Evolutionary conservation across 2,797 vertebrate species (phyloP).

Genomic region (Staurois parvus): DNA sequence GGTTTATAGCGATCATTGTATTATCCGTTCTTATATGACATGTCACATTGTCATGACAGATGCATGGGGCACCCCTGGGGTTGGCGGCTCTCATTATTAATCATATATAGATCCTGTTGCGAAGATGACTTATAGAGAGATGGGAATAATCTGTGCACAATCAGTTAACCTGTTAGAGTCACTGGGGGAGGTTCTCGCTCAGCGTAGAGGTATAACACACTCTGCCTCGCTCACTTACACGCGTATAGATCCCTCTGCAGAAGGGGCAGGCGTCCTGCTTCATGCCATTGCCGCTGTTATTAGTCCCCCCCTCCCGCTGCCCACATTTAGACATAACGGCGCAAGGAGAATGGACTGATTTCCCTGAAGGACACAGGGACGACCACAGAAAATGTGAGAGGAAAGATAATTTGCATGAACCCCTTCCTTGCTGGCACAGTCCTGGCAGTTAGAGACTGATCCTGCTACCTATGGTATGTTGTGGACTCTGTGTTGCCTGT

Average conservation of each 20-base stretch:
- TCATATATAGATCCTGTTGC: slow-evolving; percentile 29
- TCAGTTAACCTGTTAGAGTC: slow-evolving; percentile 59
- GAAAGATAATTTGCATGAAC: slow-evolving; percentile 52
- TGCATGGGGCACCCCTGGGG: slow-evolving; percentile 37
- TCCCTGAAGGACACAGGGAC: slow-evolving; percentile 58
- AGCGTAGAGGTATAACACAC: slow-evolving; percentile 53
- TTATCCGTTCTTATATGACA: slow-evolving; percentile 4
- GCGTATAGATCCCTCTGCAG: slow-evolving; percentile 53
- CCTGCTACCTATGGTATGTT: slow-evolving; percentile 40
- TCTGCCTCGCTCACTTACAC: slow-evolving; percentile 43
- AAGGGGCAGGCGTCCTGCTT: slow-evolving; percentile 58
- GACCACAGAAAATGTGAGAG: slow-evolving; percentile 55
- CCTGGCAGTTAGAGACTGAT: slow-evolving; percentile 23
- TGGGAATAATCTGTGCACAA: slow-evolving; percentile 45
- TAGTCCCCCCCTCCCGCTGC: slow-evolving; percentile 50
- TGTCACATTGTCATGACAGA: slow-evolving; percentile 43
- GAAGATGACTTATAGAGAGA: slow-evolving; percentile 25
- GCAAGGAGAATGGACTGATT: slow-evolving; percentile 60
- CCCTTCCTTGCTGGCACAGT: slow-evolving; percentile 65
- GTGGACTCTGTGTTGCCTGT: neutral
- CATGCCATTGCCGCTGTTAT: slow-evolving; percentile 48
- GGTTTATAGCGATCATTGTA: slow-evolving; percentile 13
- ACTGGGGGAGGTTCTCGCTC: slow-evolving; percentile 51
- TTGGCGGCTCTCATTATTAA: slow-evolving; percentile 10
- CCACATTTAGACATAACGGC: slow-evolving; percentile 57